Percentiles rank a stretch among this genome's conserved stretches.
phyloP scores from a whole-genome alignment of 2,113 vertebrate species.

The Arizona elegans region DNA sequence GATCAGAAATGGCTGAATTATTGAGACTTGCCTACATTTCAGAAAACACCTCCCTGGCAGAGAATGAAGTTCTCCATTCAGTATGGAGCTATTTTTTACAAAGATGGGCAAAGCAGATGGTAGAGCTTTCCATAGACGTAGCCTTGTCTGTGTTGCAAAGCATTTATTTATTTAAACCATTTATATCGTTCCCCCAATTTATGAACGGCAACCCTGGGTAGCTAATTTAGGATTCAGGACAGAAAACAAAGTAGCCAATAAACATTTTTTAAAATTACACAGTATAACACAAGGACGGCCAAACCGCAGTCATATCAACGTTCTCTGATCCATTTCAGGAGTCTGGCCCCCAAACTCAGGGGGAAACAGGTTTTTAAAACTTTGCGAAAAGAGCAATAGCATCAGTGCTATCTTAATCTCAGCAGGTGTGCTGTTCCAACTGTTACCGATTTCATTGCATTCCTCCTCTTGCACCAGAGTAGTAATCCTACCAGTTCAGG shows the following conservation, averaged over 20 bases:
- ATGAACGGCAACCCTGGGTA: neutral
- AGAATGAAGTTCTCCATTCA: constrained; percentile 9
- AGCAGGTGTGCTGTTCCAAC: neutral
- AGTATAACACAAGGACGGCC: neutral
- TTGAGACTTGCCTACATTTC: neutral
- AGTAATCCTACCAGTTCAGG: neutral
- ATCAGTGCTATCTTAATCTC: neutral
- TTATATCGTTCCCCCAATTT: neutral
- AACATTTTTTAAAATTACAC: neutral
- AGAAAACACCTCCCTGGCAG: neutral
- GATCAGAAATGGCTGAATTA: neutral
- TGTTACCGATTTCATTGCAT: constrained; percentile 18
- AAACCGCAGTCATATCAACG: neutral
- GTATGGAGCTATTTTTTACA: constrained; percentile 3
- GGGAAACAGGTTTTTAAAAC: neutral
- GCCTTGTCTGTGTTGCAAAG: constrained; percentile 3
- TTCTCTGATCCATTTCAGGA: neutral
- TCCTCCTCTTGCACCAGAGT: neutral
- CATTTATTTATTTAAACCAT: neutral
- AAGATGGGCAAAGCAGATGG: neutral
- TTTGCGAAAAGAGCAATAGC: neutral
- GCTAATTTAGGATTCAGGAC: neutral
- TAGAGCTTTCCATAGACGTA: neutral
- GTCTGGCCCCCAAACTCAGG: neutral
- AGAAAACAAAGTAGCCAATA: neutral